Evolutionary conservation across 2,797 vertebrate species (phyloP).

Genomic region (Xiphophorus birchmanni): DNA sequence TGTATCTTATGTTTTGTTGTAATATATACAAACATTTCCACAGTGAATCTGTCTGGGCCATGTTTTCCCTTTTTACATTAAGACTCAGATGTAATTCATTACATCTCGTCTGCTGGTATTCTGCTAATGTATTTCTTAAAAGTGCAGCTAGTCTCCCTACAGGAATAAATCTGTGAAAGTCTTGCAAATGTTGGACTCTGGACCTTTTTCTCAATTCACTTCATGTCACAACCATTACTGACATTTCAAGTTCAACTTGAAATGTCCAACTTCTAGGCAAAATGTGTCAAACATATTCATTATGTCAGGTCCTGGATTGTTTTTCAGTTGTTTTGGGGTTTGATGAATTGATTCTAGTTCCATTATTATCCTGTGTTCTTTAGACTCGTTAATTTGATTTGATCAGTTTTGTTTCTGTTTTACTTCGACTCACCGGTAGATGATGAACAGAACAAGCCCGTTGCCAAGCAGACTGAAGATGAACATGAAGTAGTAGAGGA

Average conservation of each 20-base stretch:
- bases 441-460: constrained; percentile 75
- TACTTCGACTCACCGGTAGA: constrained; percentile 65
- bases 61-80: too few relatives aligned
- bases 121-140: too few relatives aligned
- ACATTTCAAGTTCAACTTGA: not conserved
- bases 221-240: too few relatives aligned
- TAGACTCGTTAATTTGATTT: not conserved
- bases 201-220: too few relatives aligned
- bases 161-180: too few relatives aligned
- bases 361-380: not conserved
- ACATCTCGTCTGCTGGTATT: too few relatives aligned
- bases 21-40: too few relatives aligned
- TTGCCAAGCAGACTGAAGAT: constrained; percentile 75
- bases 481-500: constrained; percentile 77
- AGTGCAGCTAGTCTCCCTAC: not conserved
- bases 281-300: not conserved
- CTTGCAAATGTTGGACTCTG: too few relatives aligned
- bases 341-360: not conserved
- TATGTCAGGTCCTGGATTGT: not conserved
- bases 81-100: too few relatives aligned
- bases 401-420: not conserved
- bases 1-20: too few relatives aligned
- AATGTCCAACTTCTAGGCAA: not conserved
- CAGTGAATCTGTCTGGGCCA: too few relatives aligned
- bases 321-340: not conserved